phyloP scores from a whole-genome alignment of 1,140 invertebrate genomes.

The Dryas iulia region DNA sequence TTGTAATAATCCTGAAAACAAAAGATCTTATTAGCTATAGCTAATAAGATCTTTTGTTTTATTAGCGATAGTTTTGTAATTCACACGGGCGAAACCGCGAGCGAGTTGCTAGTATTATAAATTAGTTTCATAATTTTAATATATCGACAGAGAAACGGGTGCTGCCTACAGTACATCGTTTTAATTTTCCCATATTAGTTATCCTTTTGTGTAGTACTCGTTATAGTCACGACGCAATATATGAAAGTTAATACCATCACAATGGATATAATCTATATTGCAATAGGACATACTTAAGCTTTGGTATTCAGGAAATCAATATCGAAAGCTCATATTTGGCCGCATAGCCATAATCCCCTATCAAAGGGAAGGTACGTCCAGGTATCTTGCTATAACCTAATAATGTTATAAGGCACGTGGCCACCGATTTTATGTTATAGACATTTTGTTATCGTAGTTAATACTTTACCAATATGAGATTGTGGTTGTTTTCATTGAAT shows the following conservation, averaged over 20 bases:
- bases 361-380: constrained; percentile 44
- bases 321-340: constrained; percentile 45
- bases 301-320: constrained; percentile 46
- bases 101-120: too few relatives aligned
- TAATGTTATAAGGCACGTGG: constrained; percentile 45
- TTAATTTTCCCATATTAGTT: not conserved
- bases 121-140: not conserved
- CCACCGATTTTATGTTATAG: constrained; percentile 15
- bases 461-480: not conserved
- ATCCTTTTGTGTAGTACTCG: not conserved
- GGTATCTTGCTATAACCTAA: constrained; percentile 47
- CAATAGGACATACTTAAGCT: constrained; percentile 5
- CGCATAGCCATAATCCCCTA: constrained; percentile 44
- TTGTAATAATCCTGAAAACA: too few relatives aligned
- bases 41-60: too few relatives aligned
- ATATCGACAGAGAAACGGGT: not conserved
- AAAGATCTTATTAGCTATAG: too few relatives aligned
- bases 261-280: constrained; percentile 10
- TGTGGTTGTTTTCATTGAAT: not conserved
- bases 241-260: not conserved
- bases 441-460: constrained; percentile 5
- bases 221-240: not conserved
- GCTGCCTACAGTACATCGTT: not conserved
- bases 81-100: too few relatives aligned
- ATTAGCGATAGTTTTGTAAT: too few relatives aligned